A percentile compares a stretch with the other conserved stretches of the same genome.
These are phyloP conservation scores for Dysidea cf. avara DNA, from an alignment of 37 sponge, comb jelly and placozoan species.

Conservation along the genomic window DNA sequence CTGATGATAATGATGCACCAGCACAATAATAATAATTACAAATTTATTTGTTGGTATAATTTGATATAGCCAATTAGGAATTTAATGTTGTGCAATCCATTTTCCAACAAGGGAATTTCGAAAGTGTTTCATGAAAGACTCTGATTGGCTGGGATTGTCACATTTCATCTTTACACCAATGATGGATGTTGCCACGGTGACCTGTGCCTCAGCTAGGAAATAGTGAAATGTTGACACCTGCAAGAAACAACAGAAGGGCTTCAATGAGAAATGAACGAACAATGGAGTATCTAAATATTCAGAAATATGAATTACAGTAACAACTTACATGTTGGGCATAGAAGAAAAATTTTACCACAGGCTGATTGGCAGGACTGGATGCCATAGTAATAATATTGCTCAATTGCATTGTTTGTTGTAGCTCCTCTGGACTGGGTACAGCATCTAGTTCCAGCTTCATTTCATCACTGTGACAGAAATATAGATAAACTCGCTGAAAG, in stretches of 20 bases:
- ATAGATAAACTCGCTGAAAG: neutral
- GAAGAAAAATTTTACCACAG: slow-evolving; percentile 77
- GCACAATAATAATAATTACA: no score
- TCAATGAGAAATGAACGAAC: neutral
- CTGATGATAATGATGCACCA: no score
- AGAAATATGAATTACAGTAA: no score
- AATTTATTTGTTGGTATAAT: no score
- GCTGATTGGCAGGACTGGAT: slow-evolving; percentile 75
- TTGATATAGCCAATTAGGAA: no score
- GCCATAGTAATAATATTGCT: slow-evolving; percentile 81
- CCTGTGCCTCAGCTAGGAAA: slow-evolving; percentile 65
- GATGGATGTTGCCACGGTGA: slow-evolving; percentile 27
- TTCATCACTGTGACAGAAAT: slow-evolving; percentile 41
- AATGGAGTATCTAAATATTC: neutral
- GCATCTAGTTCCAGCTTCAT: slow-evolving; percentile 47
- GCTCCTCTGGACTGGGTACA: slow-evolving; percentile 74
- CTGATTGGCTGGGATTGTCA: slow-evolving; percentile 47
- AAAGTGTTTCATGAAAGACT: slow-evolving; percentile 60
- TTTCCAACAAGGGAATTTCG: slow-evolving; percentile 54
- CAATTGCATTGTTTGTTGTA: slow-evolving; percentile 52
- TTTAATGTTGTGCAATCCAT: slow-evolving; percentile 29
- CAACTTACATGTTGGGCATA: slow-evolving; percentile 83
- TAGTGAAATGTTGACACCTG: slow-evolving; percentile 65
- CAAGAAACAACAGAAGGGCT: neutral
- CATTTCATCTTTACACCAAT: slow-evolving; percentile 66